Percentiles rank a stretch among this genome's conserved stretches.
Evolutionary conservation across 2,888 invertebrate species (phyloP).

Genomic region (Rambutsinella grinnellia): DNA sequence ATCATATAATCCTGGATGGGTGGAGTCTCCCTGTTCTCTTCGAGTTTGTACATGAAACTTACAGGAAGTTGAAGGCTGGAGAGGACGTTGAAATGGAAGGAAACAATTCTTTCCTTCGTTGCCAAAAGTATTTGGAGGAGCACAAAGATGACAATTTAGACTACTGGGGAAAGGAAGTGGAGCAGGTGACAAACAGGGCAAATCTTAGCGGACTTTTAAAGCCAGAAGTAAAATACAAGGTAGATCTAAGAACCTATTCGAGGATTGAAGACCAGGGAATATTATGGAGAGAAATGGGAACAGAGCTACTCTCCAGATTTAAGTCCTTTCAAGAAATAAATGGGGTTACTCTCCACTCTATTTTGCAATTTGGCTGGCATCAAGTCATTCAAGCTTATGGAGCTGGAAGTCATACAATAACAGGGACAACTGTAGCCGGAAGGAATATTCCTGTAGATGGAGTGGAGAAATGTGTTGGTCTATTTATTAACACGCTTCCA

Average conservation of each 20-base stretch:
- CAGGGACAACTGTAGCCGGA: constrained; percentile 15
- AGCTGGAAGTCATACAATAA: constrained; percentile 1
- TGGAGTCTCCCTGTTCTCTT: constrained; percentile 18
- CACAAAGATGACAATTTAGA: not conserved
- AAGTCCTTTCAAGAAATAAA: not conserved
- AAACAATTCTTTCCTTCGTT: not conserved
- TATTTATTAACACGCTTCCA: constrained; percentile 33
- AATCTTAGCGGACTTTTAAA: not conserved
- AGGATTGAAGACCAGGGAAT: not conserved
- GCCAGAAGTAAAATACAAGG: not conserved
- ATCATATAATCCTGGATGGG: constrained; percentile 28
- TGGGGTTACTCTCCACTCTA: constrained; percentile 14
- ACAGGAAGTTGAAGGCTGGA: not conserved
- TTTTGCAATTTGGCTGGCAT: constrained; percentile 37
- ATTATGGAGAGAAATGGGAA: not conserved
- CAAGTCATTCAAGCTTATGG: constrained; percentile 9
- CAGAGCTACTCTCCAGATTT: not conserved
- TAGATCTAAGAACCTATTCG: not conserved
- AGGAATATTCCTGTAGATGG: constrained; percentile 12
- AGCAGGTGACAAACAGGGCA: not conserved
- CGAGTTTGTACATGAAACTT: constrained; percentile 6
- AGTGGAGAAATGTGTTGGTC: constrained; percentile 21
- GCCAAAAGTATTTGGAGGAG: constrained; percentile 10
- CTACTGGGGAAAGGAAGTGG: constrained; percentile 10
- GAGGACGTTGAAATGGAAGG: not conserved